A percentile compares a stretch with the other conserved stretches of the same genome.
Evolutionary conservation across 2,113 vertebrate species (phyloP).

Genomic region (Triplophysa rosa): DNA sequence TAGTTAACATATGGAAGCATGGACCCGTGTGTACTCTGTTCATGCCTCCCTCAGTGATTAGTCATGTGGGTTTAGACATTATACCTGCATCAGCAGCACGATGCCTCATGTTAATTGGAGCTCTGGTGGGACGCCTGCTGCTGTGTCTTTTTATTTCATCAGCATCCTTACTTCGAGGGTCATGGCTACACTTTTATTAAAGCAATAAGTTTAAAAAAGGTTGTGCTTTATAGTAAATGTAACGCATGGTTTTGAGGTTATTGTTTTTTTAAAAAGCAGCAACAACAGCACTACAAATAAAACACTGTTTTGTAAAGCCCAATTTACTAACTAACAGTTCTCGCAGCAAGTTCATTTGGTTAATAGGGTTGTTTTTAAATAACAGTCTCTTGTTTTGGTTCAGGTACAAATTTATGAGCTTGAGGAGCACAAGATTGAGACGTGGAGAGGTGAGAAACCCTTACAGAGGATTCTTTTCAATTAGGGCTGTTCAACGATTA

Average conservation of each 20-base stretch:
- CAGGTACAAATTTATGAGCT: slow-evolving; percentile 99
- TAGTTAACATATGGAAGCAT: slow-evolving; percentile 5
- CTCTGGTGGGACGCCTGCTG: neutral
- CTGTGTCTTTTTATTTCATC: neutral
- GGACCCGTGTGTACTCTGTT: neutral
- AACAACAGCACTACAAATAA: no score
- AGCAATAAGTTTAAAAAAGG: neutral
- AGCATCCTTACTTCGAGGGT: neutral
- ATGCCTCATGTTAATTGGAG: slow-evolving; percentile 21
- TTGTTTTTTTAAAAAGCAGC: no score
- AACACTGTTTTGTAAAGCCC: no score
- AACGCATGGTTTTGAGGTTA: neutral
- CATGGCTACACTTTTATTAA: neutral
- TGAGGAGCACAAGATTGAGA: slow-evolving; percentile 98
- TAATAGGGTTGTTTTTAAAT: neutral
- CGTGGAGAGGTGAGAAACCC: slow-evolving; percentile 86
- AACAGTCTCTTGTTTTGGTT: slow-evolving; percentile 45
- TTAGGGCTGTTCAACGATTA: no score
- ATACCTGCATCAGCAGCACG: slow-evolving; percentile 20
- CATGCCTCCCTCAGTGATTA: slow-evolving; percentile 16
- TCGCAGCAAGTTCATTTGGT: no score
- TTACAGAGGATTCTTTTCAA: neutral
- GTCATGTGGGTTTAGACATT: slow-evolving; percentile 15
- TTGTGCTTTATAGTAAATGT: neutral
- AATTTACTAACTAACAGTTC: no score